Conservation (phyloP, 2,888 invertebrate genomes). For the Microplitis manilae region DNA sequence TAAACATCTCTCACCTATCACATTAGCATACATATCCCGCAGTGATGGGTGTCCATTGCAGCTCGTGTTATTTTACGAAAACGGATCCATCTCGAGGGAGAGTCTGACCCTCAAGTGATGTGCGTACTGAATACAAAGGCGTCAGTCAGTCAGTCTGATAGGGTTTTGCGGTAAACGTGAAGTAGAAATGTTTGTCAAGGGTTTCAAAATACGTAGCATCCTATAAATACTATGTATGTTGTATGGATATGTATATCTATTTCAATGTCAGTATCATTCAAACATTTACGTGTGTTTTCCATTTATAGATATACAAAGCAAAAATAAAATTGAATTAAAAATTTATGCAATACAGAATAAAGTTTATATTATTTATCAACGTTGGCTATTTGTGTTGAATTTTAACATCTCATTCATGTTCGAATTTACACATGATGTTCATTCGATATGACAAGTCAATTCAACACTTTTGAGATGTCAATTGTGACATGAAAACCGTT, state of each 20-base stretch:
- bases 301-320: constrained; percentile 56
- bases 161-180: constrained; percentile 49
- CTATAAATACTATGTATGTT: constrained; percentile 40
- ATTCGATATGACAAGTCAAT: too few species aligned
- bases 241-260: constrained; percentile 36
- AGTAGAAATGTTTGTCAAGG: constrained; percentile 55
- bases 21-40: constrained; percentile 64
- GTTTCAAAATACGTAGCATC: constrained; percentile 40
- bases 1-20: constrained; percentile 14
- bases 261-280: constrained; percentile 48
- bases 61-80: constrained; percentile 68
- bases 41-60: constrained; percentile 65
- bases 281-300: constrained; percentile 68
- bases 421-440: too few species aligned
- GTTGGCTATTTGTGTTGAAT: too few species aligned
- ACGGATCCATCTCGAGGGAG: constrained; percentile 69
- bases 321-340: constrained; percentile 6
- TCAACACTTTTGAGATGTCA: too few species aligned
- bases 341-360: neutral
- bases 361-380: too few species aligned
- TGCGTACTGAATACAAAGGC: constrained; percentile 68
- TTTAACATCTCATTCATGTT: too few species aligned
- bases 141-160: constrained; percentile 38
- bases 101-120: constrained; percentile 70
- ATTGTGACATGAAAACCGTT: too few species aligned